Conservation (phyloP, 2,113 vertebrate genomes). For the Hoplias malabaricus region DNA sequence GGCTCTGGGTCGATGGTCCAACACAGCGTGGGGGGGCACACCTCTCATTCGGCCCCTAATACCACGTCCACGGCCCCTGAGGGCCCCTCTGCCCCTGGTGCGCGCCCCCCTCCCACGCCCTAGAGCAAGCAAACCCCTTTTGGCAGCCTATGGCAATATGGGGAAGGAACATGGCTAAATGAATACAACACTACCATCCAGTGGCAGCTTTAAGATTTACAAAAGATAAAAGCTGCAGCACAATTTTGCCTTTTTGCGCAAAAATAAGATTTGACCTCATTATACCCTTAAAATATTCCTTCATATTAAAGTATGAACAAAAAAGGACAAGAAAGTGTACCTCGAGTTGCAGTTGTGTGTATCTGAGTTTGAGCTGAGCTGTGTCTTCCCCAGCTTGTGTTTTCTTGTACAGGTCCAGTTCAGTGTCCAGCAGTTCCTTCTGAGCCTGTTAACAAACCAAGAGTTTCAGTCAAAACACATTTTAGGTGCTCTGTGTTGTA, state of each 20-base stretch:
- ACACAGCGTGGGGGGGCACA: constrained; percentile 79
- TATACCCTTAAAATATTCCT: too few relatives aligned
- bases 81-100: constrained; percentile 78
- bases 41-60: constrained; percentile 83
- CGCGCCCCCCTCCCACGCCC: constrained; percentile 83
- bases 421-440: constrained; percentile 92
- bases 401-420: constrained; percentile 96
- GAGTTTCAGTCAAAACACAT: not conserved
- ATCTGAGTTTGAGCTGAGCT: constrained; percentile 88
- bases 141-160: constrained; percentile 83
- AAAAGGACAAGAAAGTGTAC: constrained; percentile 70
- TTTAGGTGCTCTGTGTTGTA: too few relatives aligned
- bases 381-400: constrained; percentile 94
- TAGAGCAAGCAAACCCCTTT: constrained; percentile 87
- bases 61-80: constrained; percentile 82
- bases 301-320: too few relatives aligned
- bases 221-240: not conserved
- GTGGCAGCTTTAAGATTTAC: not conserved
- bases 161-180: not conserved
- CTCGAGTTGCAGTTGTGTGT: constrained; percentile 93
- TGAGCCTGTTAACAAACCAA: constrained; percentile 78
- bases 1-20: constrained; percentile 91
- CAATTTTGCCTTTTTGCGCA: too few relatives aligned
- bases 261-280: too few relatives aligned
- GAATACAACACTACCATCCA: constrained; percentile 11